These are phyloP conservation scores for Onychomys leucogaster DNA, from an alignment of 2,797 vertebrate species.

Conservation along the genomic window DNA sequence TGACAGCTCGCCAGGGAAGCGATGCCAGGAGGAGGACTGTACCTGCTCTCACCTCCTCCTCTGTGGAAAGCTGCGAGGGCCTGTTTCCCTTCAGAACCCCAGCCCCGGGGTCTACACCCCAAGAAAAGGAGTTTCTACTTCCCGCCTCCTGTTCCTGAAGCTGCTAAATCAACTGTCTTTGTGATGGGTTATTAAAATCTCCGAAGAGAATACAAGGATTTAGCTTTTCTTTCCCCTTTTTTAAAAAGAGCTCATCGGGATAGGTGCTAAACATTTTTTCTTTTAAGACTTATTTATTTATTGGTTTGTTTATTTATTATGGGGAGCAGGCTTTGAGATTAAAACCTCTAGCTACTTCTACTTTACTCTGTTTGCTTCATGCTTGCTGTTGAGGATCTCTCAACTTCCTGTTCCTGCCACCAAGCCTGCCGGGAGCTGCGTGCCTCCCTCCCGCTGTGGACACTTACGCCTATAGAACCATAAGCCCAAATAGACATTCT, in stretches of 20 bases:
- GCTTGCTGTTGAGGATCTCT: not conserved
- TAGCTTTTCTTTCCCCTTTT: not conserved
- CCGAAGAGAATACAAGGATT: conserved; percentile 29
- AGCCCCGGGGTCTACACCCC: conserved; percentile 7
- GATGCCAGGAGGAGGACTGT: conserved; percentile 49
- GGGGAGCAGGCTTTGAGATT: not conserved
- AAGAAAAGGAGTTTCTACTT: conserved; percentile 66
- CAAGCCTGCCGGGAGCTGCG: not conserved
- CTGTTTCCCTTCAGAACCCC: conserved; percentile 70
- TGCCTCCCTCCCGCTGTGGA: not conserved
- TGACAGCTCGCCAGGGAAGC: conserved; percentile 51
- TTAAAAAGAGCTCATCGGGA: not conserved
- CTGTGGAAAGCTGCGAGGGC: conserved; percentile 58
- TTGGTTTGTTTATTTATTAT: not conserved
- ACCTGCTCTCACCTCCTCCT: conserved; percentile 52
- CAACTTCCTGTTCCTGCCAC: not conserved
- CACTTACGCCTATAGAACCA: not conserved
- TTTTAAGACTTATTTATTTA: not conserved
- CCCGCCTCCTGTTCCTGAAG: conserved; percentile 59
- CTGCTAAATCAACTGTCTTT: conserved; percentile 56
- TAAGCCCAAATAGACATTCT: not conserved
- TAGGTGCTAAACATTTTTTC: too few relatives aligned
- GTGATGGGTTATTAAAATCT: conserved; percentile 63
- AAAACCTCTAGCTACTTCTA: not conserved
- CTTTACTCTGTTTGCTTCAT: not conserved